Base-by-base conservation (phyloP, 1,140 invertebrate species). In the Trypoxylus dichotomus region DNA sequence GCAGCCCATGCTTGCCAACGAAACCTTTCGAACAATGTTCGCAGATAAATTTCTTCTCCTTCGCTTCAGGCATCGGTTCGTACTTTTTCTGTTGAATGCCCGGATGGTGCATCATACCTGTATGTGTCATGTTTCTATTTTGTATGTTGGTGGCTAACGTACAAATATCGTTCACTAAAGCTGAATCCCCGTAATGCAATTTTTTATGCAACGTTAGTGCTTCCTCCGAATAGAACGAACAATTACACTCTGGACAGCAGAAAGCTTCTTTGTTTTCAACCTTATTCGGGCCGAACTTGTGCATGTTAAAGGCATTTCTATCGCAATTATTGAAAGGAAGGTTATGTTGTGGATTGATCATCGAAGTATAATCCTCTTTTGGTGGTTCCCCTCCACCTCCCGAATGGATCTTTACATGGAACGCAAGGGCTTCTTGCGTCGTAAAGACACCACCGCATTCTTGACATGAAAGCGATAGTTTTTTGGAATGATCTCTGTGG, bases 141-240 rank as follows among this genome's bases (percentile, higher is more conserved):
- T 75, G 74, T 3, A 75, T 75, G 21, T 75, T 75, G 2, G 74
- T 75, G 1, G 74, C 74, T 24, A 76, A 88, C 73, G 93, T 94
- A 87, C 95, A 96, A 82, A 95, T 89, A 86, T 95, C 94, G 79
- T 94, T 96, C 75, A 95, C 93, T 82, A 94, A 92, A 72, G 94
- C 94, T 82, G 94, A 91, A 85, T 95, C 93, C 76, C 94, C 94
- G 78, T 92, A 92, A 87, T 96, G 95, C 84, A 94, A 88, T 82
- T 93, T 90, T 84, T 94, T 90, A 87, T 96, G 94, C 78, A 94
- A 87, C 76, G 93, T 92, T 74, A 95, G 87, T 76, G 93, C 93
- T 88, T 94, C 93, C 83, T 91, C 89, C 83, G 89, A 92, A 77
- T 90, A 88, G 82, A 93, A 92, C 63, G 89, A 88, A 81, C 91